A percentile compares a stretch with the other conserved stretches of the same genome.
Evolutionary conservation across 2,797 vertebrate genomes (phyloP).

Genomic region (Rhabdomys pumilio): DNA sequence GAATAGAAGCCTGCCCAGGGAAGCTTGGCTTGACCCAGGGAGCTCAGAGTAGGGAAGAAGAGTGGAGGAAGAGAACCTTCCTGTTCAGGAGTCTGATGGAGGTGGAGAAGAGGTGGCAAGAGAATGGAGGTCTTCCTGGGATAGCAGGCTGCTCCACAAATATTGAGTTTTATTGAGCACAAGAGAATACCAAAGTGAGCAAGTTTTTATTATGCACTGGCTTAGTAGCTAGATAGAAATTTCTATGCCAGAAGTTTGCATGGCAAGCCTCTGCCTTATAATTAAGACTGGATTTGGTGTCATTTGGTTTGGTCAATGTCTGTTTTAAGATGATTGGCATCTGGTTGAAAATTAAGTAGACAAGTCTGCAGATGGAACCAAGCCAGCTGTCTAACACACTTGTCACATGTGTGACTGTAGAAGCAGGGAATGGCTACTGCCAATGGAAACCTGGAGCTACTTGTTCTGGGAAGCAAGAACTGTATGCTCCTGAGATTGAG

Average conservation of each 20-base stretch:
- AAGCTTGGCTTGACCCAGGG: too few relatives aligned
- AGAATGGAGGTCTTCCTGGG: too few relatives aligned
- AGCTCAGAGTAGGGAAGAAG: too few relatives aligned
- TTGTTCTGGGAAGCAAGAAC: constrained; percentile 89
- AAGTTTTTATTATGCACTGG: not conserved
- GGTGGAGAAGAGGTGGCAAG: too few relatives aligned
- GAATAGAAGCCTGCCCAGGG: too few relatives aligned
- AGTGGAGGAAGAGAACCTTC: too few relatives aligned
- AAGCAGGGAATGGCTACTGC: constrained; percentile 92
- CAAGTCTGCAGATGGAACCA: constrained; percentile 88
- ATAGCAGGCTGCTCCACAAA: not conserved
- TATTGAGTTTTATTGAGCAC: not conserved
- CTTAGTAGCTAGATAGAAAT: constrained; percentile 52
- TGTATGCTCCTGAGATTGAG: constrained; percentile 38
- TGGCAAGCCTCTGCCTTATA: not conserved
- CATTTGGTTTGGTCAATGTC: not conserved
- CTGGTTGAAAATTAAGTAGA: accelerated
- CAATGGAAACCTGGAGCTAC: constrained; percentile 93
- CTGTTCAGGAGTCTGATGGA: too few relatives aligned
- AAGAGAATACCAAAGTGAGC: constrained; percentile 3
- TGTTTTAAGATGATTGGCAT: not conserved
- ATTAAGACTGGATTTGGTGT: not conserved
- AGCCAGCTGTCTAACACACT: constrained; percentile 93
- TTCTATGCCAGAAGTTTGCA: not conserved
- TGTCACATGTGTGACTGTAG: constrained; percentile 94